Evolutionary conservation across 2,888 invertebrate genomes (phyloP), one percentile per base, ranked within the genome.

Genomic region (Dicycla oo): DNA sequence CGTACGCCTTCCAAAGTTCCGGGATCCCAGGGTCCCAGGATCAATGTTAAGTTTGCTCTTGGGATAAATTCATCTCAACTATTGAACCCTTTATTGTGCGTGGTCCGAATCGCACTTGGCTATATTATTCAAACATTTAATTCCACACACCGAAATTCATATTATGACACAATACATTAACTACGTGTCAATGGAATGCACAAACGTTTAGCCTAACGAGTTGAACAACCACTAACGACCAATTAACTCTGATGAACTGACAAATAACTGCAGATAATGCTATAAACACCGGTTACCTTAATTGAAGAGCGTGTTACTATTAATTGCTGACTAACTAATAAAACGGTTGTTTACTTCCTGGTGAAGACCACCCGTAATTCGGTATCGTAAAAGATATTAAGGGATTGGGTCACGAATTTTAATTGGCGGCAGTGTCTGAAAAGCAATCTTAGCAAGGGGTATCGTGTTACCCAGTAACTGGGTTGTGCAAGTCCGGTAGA

Each of bases 181-280:
- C 26, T 20, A 47, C 30, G 45, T 81, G 49, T 64, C 62, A 69
- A 57, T 70, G 78, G 82, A 84, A 81, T 73, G 73, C 70, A 61
- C 51, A 56, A 56, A 23, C 60, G 26, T 66, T 53, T 72, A 72
- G 47, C 47, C 18, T 73, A 82, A 84, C 82, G 75, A 75, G 51
- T 60, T 45, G 30, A 53, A 51, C 53, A 26, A 34, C 57, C 49
- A 66, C n/a, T 70, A 65, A 69, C 66, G 38, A 40, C 60, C 66
- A 56, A 68, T 75, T 53, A 73, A 69, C 67, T 70, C 67, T 64
- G 73, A 68, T 75, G 67, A 78, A 73, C 68, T 71, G 73, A 75
- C 76, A 63, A 73, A 76, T 83, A 82, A 75, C 82, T 69, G 75
- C 61, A 71, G 69, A 61, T 75, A 60, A 66, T 38, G 63, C 69